phyloP scores from a whole-genome alignment of 30 jellyfish, hydroid and myxozoan genomes.

The Aurelia sp. region DNA sequence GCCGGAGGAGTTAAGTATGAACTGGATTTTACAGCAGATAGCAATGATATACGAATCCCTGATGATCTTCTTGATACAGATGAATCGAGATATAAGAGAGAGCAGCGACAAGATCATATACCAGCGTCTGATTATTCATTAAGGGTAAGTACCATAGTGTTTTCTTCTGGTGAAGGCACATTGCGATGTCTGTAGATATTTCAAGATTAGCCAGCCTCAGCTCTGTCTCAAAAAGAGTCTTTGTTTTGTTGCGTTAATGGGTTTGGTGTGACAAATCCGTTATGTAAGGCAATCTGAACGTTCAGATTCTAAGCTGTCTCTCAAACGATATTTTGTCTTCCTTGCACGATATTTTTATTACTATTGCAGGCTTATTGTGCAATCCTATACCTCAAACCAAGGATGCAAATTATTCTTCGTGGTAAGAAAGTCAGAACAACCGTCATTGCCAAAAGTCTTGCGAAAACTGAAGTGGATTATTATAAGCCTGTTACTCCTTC shows the following conservation, averaged over 20 bases:
- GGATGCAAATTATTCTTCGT: conserved; percentile 93
- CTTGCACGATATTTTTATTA: too few relatives aligned
- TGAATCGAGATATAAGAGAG: conserved; percentile 84
- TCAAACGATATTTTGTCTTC: too few relatives aligned
- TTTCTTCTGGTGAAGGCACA: too few relatives aligned
- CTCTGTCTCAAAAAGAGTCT: too few relatives aligned
- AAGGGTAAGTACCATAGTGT: conserved; percentile 57
- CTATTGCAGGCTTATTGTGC: conserved; percentile 90
- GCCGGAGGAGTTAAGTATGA: conserved; percentile 65
- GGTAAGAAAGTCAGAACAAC: conserved; percentile 91
- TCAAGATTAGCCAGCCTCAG: too few relatives aligned
- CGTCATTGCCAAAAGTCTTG: conserved; percentile 94
- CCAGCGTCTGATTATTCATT: conserved; percentile 98
- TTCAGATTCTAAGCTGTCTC: too few relatives aligned
- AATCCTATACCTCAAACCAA: conserved; percentile 92
- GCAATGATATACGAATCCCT: conserved; percentile 85
- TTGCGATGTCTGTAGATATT: too few relatives aligned
- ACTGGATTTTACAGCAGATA: conserved; percentile 79
- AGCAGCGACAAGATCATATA: conserved; percentile 94
- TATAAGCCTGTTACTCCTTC: conserved; percentile 86
- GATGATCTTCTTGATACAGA: conserved; percentile 89
- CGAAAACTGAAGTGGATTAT: conserved; percentile 93
- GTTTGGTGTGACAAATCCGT: too few relatives aligned
- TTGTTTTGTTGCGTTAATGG: too few relatives aligned
- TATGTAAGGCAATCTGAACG: too few relatives aligned